Base-by-base conservation (phyloP, 1,140 invertebrate species). In the Dolichoris vasculosae region DNA sequence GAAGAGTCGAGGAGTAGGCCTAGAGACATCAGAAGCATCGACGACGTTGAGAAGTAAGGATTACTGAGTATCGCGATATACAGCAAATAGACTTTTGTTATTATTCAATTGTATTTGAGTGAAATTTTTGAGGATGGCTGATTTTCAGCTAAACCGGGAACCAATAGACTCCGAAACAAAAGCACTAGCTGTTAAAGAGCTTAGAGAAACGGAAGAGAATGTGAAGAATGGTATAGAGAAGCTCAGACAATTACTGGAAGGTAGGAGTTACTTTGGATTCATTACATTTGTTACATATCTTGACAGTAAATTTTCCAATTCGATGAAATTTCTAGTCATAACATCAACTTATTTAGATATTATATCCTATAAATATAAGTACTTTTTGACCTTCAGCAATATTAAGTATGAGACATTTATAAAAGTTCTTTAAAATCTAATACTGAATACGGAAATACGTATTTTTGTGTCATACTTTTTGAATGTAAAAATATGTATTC, bases 181-280 rank as follows among this genome's bases (percentile, higher is more conserved):
- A 88, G 93, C 94, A 81, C 92, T 95, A 64, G 96, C 96, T 2
- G 91, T 93, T 78, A 94, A 94, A 55, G 96, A 97, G 90, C 91
- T 97, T 1, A 90, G 96, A 69, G 96, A 97, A 88, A 94, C 94
- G 0, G 95, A 95, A 0, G 96, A 96, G 88, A 94, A 94, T 84
- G 93, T 95, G 0, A 93, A 95, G 87, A 91, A 94, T 30, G 95
- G 94, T 26, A 90, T 96, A n/a, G 91, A 90, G 84, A 94, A 95
- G 43, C 91, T 97, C 0, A 93, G 94, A 78, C 94, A 95, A 88
- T 91, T 96, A 23, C 90, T 97, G 0, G 94, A 95, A 88, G 95
- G 95, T 91, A 20, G 88, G 88, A 51, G 15, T n/a, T 51, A 13
- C 4, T 35, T 69, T 81, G 30, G 15, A 20, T 38, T 2, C 17